These are phyloP conservation scores for Balanococcus diminutus DNA, from an alignment of 2,888 invertebrate species.

Conservation along the genomic window DNA sequence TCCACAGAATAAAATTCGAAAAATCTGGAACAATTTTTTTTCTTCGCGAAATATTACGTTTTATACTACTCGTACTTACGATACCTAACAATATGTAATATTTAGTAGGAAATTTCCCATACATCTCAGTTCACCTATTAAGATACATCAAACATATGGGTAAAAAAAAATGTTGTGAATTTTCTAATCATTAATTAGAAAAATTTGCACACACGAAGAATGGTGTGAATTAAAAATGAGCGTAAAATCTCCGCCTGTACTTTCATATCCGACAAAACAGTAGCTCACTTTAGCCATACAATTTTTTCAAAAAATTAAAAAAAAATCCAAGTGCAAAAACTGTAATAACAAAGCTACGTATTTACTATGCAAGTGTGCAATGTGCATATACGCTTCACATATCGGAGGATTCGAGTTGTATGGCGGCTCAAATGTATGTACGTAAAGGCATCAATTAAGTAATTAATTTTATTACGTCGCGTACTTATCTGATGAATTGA, in stretches of 20 bases:
- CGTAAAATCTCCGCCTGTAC: background rate
- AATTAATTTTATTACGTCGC: constrained; percentile 39
- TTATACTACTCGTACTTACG: no score
- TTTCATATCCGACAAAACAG: background rate
- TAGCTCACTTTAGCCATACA: background rate
- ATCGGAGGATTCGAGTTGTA: background rate
- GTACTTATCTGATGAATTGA: constrained; percentile 33
- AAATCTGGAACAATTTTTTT: no score
- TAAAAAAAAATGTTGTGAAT: background rate
- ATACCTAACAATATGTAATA: no score
- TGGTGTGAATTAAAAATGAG: background rate
- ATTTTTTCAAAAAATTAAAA: background rate
- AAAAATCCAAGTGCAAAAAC: background rate
- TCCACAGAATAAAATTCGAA: no score
- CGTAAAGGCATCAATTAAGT: constrained; percentile 36
- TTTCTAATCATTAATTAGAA: background rate
- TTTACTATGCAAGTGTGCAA: background rate
- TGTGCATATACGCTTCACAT: no score
- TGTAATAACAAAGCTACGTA: background rate
- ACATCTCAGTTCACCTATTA: no score
- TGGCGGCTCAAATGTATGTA: background rate
- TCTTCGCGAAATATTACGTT: no score
- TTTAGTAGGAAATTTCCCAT: no score
- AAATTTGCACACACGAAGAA: background rate
- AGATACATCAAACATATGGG: no score